Base-by-base conservation (phyloP, 2,888 invertebrate genomes). In the Pyrrhia umbra region DNA sequence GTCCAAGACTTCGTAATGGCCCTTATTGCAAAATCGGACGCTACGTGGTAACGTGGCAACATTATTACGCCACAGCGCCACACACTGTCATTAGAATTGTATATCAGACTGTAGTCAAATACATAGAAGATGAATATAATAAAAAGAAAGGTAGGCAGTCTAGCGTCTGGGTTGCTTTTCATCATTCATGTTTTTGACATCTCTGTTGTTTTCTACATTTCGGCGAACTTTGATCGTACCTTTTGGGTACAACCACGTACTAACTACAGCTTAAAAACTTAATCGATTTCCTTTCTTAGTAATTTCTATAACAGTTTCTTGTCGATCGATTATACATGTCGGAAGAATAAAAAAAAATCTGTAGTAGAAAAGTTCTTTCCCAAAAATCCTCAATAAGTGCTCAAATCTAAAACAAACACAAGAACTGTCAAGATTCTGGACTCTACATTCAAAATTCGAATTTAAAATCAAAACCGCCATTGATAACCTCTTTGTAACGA, bases 401-500 rank as follows among this genome's bases (percentile, higher is more conserved):
- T 27, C 8, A 27, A 9, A 10, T 8, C 9, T 27, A 13, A n/a
- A 30, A 30, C 5, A 34, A n/a, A n/a, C 6, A 1, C 13, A 13
- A n/a, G 9, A 34, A 34, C n/a, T 34, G n/a, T 4, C 5, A 1
- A 34, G 13, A n/a, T 34, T 13, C 18, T 42, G 18, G n/a, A 56
- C 37, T 43, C 13, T 13, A 13, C 8, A 20, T 13, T 40, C 9
- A 27, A 27, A 37, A 23, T 42, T 47, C 13, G 13, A 71, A 62
- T 18, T 30, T 34, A 27, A 47, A 62, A 34, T 13, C 34, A 8
- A 16, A 27, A 59, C 37, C 6, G 43, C 27, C n/a, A 20, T n/a
- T 34, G 27, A 10, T 6, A 20, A 46, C 21, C 10, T 42, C 20
- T 45, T 37, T 10, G 23, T 75, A 75, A 61, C 63, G 47, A 55